phyloP scores from a whole-genome alignment of 2,888 invertebrate genomes.

The Drosophila pegasa region DNA sequence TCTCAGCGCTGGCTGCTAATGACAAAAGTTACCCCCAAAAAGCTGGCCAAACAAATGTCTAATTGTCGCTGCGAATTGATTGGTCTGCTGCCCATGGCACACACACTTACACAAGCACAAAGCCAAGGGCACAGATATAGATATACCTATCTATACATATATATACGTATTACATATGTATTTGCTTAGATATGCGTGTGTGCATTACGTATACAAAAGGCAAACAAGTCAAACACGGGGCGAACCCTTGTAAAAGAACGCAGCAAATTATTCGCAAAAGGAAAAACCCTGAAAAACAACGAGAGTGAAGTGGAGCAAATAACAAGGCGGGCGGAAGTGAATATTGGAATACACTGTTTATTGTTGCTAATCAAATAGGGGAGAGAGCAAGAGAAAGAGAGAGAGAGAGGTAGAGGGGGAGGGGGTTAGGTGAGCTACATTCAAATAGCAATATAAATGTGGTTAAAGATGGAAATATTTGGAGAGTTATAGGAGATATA shows the following conservation, averaged over 20 bases:
- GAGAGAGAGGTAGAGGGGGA: too few relatives aligned
- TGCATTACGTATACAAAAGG: conserved; percentile 13
- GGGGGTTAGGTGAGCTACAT: too few relatives aligned
- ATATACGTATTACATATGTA: not conserved
- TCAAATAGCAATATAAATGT: too few relatives aligned
- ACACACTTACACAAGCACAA: not conserved
- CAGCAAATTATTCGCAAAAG: conserved; percentile 46
- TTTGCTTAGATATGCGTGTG: not conserved
- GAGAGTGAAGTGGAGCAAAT: conserved; percentile 8
- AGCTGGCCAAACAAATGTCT: conserved; percentile 8
- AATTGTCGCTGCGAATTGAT: conserved; percentile 23
- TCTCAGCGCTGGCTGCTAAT: conserved; percentile 13
- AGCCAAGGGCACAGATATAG: conserved; percentile 17
- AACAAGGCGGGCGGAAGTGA: not conserved
- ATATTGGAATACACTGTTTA: conserved; percentile 1
- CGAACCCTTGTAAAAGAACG: conserved; percentile 52
- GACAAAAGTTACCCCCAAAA: conserved; percentile 12
- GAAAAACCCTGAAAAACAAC: conserved; percentile 37
- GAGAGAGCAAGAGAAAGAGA: too few relatives aligned
- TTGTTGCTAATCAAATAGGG: too few relatives aligned
- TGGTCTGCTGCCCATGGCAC: conserved; percentile 1
- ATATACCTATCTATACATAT: conserved; percentile 8
- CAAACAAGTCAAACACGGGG: conserved; percentile 31
- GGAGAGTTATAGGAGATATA: too few relatives aligned
- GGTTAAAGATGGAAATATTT: too few relatives aligned